A percentile compares a stretch with the other conserved stretches of the same genome.
Conservation (phyloP, 2,888 invertebrate species). For the Argynnis bischoffii region DNA sequence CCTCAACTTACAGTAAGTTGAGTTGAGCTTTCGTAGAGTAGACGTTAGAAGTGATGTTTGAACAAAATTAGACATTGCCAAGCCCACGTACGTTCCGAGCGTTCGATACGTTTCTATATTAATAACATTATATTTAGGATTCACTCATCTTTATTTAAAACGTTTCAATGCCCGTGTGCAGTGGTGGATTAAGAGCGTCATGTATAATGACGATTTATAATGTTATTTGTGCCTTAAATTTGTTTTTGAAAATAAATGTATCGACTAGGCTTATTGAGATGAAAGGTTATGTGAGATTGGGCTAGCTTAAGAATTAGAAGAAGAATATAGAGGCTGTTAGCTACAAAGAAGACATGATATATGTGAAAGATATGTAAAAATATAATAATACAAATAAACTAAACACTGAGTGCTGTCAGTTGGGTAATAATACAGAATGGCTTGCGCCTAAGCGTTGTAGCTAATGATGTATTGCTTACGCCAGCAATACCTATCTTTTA, state of each 20-base stretch:
- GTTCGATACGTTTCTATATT: conserved; percentile 48
- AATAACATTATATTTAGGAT: conserved; percentile 52
- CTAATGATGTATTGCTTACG: conserved; percentile 3
- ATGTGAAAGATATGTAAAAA: not conserved
- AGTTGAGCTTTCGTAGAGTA: conserved; percentile 9
- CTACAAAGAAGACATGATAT: not conserved
- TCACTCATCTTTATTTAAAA: conserved; percentile 55
- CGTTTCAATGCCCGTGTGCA: conserved; percentile 50
- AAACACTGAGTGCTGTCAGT: no score
- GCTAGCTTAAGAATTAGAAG: no score
- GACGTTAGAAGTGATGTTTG: conserved; percentile 20
- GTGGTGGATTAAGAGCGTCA: conserved; percentile 35
- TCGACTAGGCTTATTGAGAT: no score
- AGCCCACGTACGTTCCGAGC: conserved; percentile 46
- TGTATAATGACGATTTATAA: conserved; percentile 38
- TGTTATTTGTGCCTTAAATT: conserved; percentile 21
- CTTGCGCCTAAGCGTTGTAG: conserved; percentile 14
- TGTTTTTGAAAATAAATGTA: no score
- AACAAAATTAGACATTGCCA: conserved; percentile 35
- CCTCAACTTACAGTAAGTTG: not conserved
- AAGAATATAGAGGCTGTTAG: no score
- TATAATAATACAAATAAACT: not conserved
- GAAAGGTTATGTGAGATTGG: no score
- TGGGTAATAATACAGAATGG: not conserved
- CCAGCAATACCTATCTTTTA: conserved; percentile 16